Percentiles rank a stretch among this genome's conserved stretches.
Evolutionary conservation across 2,113 vertebrate genomes (phyloP).

Genomic region (Phycodurus eques): DNA sequence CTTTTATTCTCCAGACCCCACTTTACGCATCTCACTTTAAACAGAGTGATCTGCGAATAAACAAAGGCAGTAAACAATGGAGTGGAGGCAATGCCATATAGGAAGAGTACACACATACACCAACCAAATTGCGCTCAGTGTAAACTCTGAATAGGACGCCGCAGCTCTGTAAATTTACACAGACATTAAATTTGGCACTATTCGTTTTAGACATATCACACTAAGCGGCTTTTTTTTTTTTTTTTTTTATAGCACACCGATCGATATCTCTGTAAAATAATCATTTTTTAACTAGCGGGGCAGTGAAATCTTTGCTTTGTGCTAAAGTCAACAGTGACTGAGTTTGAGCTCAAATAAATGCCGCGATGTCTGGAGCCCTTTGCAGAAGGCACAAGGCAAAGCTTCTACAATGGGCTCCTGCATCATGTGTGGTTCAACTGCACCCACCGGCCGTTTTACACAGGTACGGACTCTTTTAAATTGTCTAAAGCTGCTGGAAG

Average conservation of each 20-base stretch:
- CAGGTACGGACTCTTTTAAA: slow-evolving; percentile 81
- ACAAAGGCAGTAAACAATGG: slow-evolving; percentile 89
- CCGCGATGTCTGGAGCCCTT: slow-evolving; percentile 79
- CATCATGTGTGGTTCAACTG: slow-evolving; percentile 53
- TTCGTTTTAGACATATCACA: slow-evolving; percentile 89
- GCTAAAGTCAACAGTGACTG: slow-evolving; percentile 98
- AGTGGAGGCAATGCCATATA: slow-evolving; percentile 76
- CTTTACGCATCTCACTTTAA: slow-evolving; percentile 78
- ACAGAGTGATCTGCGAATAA: slow-evolving; percentile 88
- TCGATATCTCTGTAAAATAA: slow-evolving; percentile 99
- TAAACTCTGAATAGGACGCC: slow-evolving; percentile 87
- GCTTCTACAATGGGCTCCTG: slow-evolving; percentile 69
- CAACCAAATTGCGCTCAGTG: slow-evolving; percentile 88
- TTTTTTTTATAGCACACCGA: slow-evolving; percentile 90
- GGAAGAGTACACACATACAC: slow-evolving; percentile 75
- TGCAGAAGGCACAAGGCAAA: slow-evolving; percentile 79
- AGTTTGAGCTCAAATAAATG: slow-evolving; percentile 98
- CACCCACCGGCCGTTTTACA: slow-evolving; percentile 59
- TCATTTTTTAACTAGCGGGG: slow-evolving; percentile 95
- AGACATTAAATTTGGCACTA: slow-evolving; percentile 88
- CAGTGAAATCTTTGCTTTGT: slow-evolving; percentile 99
- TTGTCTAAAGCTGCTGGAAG: slow-evolving; percentile 1
- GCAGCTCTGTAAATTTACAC: slow-evolving; percentile 92
- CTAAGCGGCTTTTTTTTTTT: slow-evolving; percentile 91
- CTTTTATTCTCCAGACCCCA: slow-evolving; percentile 69